These are phyloP conservation scores for Calephelis perditalis DNA, from an alignment of 2,888 invertebrate genomes.

Conservation along the genomic window DNA sequence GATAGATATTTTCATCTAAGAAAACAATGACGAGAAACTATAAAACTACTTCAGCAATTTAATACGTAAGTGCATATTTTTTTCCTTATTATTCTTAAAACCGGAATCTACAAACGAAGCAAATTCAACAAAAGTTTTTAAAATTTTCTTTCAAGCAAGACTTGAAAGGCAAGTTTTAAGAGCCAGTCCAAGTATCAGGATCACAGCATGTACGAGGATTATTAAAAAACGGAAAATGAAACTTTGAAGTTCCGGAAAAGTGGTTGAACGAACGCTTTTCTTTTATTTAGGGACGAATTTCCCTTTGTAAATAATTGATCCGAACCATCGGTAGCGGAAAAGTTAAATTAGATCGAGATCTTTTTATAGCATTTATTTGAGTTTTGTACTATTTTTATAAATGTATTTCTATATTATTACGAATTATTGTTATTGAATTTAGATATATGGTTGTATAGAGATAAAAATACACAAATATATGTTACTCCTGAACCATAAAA, in stretches of 20 bases:
- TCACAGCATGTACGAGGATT: constrained; percentile 36
- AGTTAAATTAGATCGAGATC: constrained; percentile 58
- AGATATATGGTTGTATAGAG: too few relatives aligned
- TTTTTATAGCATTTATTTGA: constrained; percentile 40
- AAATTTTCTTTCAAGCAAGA: constrained; percentile 16
- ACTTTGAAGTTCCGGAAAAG: constrained; percentile 45
- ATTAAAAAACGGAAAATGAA: constrained; percentile 52
- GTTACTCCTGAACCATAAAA: too few relatives aligned
- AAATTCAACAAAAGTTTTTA: constrained; percentile 13
- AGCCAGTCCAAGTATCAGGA: constrained; percentile 37
- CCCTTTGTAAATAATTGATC: constrained; percentile 58
- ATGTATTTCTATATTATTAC: constrained; percentile 23
- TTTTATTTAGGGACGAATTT: constrained; percentile 64
- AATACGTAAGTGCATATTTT: too few relatives aligned
- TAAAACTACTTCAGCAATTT: too few relatives aligned
- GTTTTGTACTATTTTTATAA: constrained; percentile 21
- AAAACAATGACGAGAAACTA: too few relatives aligned
- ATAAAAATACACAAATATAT: too few relatives aligned
- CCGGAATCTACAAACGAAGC: constrained; percentile 13
- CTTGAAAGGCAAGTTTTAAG: constrained; percentile 29
- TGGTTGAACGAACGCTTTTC: constrained; percentile 45
- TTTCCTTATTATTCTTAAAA: background rate
- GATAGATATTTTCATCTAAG: too few relatives aligned
- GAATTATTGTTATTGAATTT: too few relatives aligned
- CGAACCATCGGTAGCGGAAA: constrained; percentile 58